phyloP scores from a whole-genome alignment of 2,888 invertebrate genomes.

The Drosophila meridiana region DNA sequence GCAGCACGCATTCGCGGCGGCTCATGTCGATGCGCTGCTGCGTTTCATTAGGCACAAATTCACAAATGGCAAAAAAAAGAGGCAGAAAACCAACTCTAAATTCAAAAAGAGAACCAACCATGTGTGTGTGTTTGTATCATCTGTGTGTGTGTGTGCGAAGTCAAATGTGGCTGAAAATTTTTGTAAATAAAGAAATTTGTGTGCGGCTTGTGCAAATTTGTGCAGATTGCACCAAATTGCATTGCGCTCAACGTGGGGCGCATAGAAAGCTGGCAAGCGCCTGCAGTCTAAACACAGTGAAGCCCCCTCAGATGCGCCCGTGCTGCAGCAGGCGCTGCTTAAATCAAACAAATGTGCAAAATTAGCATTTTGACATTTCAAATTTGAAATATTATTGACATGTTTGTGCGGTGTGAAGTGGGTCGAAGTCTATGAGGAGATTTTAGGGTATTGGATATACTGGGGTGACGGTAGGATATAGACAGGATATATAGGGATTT shows the following conservation, averaged over 20 bases:
- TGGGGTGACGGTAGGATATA: too few species aligned
- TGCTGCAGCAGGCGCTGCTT: constrained; percentile 1
- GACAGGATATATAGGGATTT: too few species aligned
- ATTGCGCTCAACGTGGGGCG: constrained; percentile 30
- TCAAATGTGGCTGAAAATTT: constrained; percentile 48
- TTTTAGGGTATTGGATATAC: neutral
- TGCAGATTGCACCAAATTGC: constrained; percentile 68
- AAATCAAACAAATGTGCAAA: constrained; percentile 72
- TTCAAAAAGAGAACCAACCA: constrained; percentile 3
- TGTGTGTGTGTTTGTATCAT: neutral
- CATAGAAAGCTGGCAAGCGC: constrained; percentile 3
- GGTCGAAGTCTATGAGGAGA: neutral
- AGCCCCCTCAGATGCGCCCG: neutral
- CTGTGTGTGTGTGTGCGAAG: constrained; percentile 6
- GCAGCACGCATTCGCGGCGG: constrained; percentile 11
- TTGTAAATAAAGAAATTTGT: constrained; percentile 64
- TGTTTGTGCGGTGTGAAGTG: constrained; percentile 49
- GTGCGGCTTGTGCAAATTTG: constrained; percentile 65
- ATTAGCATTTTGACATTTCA: constrained; percentile 78
- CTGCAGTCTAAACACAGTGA: constrained; percentile 5
- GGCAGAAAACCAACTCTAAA: constrained; percentile 2
- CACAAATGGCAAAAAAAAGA: neutral
- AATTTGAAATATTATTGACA: constrained; percentile 77
- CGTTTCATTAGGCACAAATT: constrained; percentile 20
- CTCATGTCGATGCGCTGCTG: constrained; percentile 7